Evolutionary conservation across 2,797 vertebrate species (phyloP).

Genomic region (Lerista edwardsae): DNA sequence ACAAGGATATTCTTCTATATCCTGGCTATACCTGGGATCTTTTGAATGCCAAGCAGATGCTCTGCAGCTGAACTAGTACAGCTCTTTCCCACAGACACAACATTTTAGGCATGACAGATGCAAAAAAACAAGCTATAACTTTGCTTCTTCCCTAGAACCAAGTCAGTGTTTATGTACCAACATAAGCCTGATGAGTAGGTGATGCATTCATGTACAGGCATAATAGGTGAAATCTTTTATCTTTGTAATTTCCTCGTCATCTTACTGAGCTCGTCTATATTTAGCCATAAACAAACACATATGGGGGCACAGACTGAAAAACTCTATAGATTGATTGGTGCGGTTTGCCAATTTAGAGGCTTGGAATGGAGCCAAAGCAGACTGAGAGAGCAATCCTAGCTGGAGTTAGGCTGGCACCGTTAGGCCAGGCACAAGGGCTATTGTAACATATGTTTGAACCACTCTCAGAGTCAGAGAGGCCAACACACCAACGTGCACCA

Average conservation of each 20-base stretch:
- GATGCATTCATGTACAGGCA: not conserved
- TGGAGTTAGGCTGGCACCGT: no score
- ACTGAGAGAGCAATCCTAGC: no score
- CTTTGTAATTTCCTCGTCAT: slow-evolving; percentile 11
- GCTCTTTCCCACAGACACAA: not conserved
- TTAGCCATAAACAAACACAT: slow-evolving; percentile 30
- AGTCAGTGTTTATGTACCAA: not conserved
- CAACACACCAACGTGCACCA: no score
- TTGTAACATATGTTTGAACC: no score
- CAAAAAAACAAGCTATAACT: not conserved
- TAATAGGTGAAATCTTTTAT: not conserved
- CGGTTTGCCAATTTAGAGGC: slow-evolving; percentile 28
- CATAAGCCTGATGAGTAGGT: not conserved
- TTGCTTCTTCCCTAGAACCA: not conserved
- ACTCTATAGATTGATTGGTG: slow-evolving; percentile 27
- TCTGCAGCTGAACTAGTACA: no score
- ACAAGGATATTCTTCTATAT: no score
- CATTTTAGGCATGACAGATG: slow-evolving; percentile 9
- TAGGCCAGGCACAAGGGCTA: no score
- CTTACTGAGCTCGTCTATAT: slow-evolving; percentile 21
- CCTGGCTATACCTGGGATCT: no score
- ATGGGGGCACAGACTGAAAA: slow-evolving; percentile 29
- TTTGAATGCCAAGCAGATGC: no score
- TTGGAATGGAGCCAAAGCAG: slow-evolving; percentile 38
- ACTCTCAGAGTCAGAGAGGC: no score